These are phyloP conservation scores for Dendroctonus valens DNA, from an alignment of 1,140 invertebrate species.

Conservation along the genomic window DNA sequence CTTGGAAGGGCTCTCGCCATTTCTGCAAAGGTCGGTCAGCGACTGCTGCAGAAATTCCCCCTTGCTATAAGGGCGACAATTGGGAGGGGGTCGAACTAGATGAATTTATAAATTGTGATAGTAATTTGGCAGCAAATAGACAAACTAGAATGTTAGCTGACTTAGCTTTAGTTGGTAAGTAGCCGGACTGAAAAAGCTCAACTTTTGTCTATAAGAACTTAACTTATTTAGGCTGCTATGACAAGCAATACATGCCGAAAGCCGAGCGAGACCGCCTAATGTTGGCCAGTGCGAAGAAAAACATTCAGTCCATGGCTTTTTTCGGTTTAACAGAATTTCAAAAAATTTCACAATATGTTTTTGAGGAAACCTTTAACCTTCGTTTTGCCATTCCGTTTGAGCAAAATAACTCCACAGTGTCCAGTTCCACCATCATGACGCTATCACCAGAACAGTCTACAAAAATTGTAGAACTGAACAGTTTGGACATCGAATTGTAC, in stretches of 20 bases:
- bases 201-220: conserved; percentile 7
- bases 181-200: too few species aligned
- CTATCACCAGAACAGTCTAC: conserved; percentile 70
- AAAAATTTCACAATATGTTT: conserved; percentile 90
- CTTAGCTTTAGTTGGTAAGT: conserved; percentile 74
- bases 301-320: conserved; percentile 92
- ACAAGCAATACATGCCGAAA: conserved; percentile 70
- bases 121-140: conserved; percentile 93
- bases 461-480: conserved; percentile 78
- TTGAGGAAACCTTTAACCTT: conserved; percentile 96
- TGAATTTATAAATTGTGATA: conserved; percentile 85
- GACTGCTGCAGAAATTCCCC: conserved; percentile 71
- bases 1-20: conserved; percentile 90
- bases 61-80: conserved; percentile 72
- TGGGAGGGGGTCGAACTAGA: conserved; percentile 69
- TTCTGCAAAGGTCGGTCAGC: conserved; percentile 83
- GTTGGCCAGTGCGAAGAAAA: conserved; percentile 91
- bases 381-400: conserved; percentile 85
- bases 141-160: conserved; percentile 98
- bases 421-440: conserved; percentile 71
- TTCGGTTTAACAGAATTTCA: conserved; percentile 95
- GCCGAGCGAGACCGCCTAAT: conserved; percentile 75
- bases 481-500: conserved; percentile 91
- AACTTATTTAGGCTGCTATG: conserved; percentile 74
- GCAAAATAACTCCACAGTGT: conserved; percentile 86